A percentile compares a stretch with the other conserved stretches of the same genome.
Evolutionary conservation across 2,113 vertebrate species (phyloP).

Genomic region (Melanotaenia duboulayi): DNA sequence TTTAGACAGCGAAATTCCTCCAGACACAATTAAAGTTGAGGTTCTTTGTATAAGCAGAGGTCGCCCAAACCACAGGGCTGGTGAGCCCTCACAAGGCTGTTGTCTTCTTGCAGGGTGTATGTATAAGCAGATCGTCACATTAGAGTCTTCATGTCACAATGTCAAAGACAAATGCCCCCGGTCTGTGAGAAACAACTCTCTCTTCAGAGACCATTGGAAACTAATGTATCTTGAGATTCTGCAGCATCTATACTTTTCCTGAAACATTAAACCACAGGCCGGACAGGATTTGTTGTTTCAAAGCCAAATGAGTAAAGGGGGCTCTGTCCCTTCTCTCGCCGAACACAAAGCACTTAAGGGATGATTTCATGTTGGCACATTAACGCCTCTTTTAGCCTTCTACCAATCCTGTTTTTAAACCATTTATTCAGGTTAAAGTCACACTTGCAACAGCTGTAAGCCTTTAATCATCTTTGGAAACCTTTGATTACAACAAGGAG

Average conservation of each 20-base stretch:
- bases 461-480: slow-evolving; percentile 32
- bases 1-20: slow-evolving; percentile 66
- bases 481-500: background rate
- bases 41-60: slow-evolving; percentile 69
- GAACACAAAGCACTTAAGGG: background rate
- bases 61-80: slow-evolving; percentile 63
- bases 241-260: slow-evolving; percentile 50
- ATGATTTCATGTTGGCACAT: background rate
- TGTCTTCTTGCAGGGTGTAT: slow-evolving; percentile 68
- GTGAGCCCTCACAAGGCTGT: slow-evolving; percentile 46
- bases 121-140: slow-evolving; percentile 78
- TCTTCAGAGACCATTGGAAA: slow-evolving; percentile 41
- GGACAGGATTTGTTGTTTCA: slow-evolving; percentile 9
- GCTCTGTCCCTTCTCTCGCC: background rate
- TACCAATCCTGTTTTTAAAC: background rate
- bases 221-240: slow-evolving; percentile 29
- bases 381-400: background rate
- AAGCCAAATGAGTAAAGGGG: background rate
- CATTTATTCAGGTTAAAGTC: slow-evolving; percentile 24
- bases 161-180: slow-evolving; percentile 73
- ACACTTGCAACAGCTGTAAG: slow-evolving; percentile 8
- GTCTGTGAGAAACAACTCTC: slow-evolving; percentile 54
- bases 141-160: slow-evolving; percentile 78
- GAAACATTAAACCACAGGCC: background rate
- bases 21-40: slow-evolving; percentile 76